Evolutionary conservation across 2,888 invertebrate genomes (phyloP), one percentile per base, ranked within the genome.

Genomic region (Drosophila anomalata): DNA sequence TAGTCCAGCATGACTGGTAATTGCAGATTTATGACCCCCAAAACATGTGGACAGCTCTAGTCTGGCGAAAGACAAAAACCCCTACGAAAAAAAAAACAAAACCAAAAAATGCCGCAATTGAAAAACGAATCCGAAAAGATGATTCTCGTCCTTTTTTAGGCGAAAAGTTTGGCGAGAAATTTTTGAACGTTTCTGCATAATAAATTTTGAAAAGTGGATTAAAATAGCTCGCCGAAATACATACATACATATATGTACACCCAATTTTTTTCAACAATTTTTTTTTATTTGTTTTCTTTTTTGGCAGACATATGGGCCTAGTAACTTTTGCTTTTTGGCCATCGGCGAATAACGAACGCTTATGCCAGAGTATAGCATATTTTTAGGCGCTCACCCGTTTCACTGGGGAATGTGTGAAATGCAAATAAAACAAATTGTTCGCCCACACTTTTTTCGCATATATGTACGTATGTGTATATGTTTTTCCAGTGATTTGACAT

Each of bases 191-290:
- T 80, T 80, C 78, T 84, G 84, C 81, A 84, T 84, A 80, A 79
- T 80, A 79, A 83, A 83, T 79, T 79, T 63, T 73, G 62, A 77
- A 77, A 79, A 83, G 78, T 79, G 84, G 80, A 79, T 83, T 84
- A 76, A 79, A 84, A 80, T 75, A 68, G 58, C 70, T 74, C 31
- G 50, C 31, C 58, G 60, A 82, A 78, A 79, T 76, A 71, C 41
- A 42, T n/a, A n/a, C n/a, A n/a, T 39, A 14, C 39, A 65, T 54
- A 50, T 11, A 39, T 41, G 60, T 26, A 52, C 48, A 58, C 26
- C 41, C 20, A 9, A 29, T 42, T 22, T 12, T 39, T 57, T 51
- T 8, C 14, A 8, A 41, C 14, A 39, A 5, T 22, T 55, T 33
- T 56, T 56, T 46, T 5, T 9, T 11, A 3, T 42, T 42, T 9